A percentile compares a stretch with the other conserved stretches of the same genome.
Evolutionary conservation across 2,888 invertebrate genomes (phyloP).

Genomic region (Acholoe squamosa): DNA sequence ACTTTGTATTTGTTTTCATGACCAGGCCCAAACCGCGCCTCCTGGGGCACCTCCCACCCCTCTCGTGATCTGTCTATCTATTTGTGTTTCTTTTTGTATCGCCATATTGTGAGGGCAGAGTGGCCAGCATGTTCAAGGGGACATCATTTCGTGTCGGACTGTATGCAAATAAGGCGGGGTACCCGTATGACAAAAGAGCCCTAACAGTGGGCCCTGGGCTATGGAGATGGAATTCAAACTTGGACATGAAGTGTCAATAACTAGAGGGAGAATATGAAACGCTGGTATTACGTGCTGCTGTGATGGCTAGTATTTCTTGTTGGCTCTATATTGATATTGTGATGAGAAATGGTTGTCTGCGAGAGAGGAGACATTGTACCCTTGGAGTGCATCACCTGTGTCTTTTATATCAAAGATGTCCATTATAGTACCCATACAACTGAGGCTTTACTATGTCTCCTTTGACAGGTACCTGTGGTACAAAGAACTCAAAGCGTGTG

Average conservation of each 20-base stretch:
- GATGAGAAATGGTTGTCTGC: neutral
- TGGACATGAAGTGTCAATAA: slow-evolving; percentile 33
- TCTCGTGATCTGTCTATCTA: slow-evolving; percentile 44
- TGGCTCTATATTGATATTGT: slow-evolving; percentile 34
- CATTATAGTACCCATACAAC: neutral
- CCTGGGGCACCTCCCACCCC: neutral
- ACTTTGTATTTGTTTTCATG: slow-evolving; percentile 9
- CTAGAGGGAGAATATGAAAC: slow-evolving; percentile 18
- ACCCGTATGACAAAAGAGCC: slow-evolving; percentile 21
- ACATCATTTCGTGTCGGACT: slow-evolving; percentile 15
- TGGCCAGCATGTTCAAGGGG: slow-evolving; percentile 32
- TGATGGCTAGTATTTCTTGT: neutral
- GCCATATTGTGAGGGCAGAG: neutral
- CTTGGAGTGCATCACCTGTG: slow-evolving; percentile 12
- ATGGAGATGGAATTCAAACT: slow-evolving; percentile 26
- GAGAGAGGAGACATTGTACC: neutral
- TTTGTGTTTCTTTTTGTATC: slow-evolving; percentile 15
- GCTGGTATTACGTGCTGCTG: neutral
- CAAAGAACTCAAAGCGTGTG: neutral
- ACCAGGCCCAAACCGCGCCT: neutral
- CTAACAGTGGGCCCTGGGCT: slow-evolving; percentile 7
- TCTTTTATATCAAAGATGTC: neutral
- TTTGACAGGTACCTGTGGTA: neutral
- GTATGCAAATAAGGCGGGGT: slow-evolving; percentile 28
- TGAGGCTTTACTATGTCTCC: neutral